These are phyloP conservation scores for Argentina silus DNA, from an alignment of 2,797 vertebrate species.

Conservation along the genomic window DNA sequence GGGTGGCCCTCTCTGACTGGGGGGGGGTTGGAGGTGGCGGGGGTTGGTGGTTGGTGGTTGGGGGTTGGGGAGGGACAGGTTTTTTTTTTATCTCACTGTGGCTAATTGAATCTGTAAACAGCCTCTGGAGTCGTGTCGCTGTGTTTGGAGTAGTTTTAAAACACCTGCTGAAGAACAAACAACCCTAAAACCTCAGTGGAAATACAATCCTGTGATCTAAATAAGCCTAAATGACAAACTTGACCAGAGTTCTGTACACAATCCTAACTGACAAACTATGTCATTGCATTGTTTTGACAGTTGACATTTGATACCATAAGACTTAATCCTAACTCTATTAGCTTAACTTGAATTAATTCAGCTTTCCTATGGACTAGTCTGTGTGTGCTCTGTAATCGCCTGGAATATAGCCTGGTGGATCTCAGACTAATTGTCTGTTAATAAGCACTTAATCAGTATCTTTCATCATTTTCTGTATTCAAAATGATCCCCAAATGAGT, in stretches of 20 bases:
- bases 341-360: background rate
- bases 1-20: slow-evolving; percentile 78
- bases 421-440: slow-evolving; percentile 67
- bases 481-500: slow-evolving; percentile 64
- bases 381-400: slow-evolving; percentile 59
- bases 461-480: slow-evolving; percentile 60
- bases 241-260: background rate
- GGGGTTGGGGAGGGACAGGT: slow-evolving; percentile 69
- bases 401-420: slow-evolving; percentile 53
- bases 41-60: background rate
- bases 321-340: background rate
- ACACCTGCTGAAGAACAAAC: background rate
- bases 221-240: background rate
- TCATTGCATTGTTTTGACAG: background rate
- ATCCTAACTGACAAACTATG: background rate
- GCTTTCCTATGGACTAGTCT: background rate
- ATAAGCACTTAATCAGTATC: slow-evolving; percentile 70
- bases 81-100: background rate
- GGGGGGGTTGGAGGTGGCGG: background rate
- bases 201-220: background rate
- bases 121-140: background rate
- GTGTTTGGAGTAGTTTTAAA: background rate
- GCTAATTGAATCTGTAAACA: slow-evolving; percentile 6
- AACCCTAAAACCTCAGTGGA: background rate
- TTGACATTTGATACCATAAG: background rate